Conservation (phyloP, 2,888 invertebrate genomes). For the Andrena haemorrhoa region DNA sequence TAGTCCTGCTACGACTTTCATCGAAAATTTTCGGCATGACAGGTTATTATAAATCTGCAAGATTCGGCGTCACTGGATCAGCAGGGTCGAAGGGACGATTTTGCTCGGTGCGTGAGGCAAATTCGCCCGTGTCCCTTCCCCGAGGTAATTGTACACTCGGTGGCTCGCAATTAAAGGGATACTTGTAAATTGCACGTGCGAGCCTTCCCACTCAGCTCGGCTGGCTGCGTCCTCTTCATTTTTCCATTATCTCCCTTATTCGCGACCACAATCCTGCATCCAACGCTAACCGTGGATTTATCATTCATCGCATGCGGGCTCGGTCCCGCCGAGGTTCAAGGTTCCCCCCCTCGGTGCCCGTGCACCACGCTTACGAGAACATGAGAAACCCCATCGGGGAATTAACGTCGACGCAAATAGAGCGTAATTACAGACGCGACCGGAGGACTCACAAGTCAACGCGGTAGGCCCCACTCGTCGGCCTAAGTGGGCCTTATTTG, state of each 20-base stretch:
- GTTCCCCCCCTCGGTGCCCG: neutral
- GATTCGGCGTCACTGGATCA: neutral
- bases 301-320: constrained; percentile 65
- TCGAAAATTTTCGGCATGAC: no score
- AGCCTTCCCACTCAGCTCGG: constrained; percentile 29
- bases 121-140: constrained; percentile 4
- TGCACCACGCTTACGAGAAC: constrained; percentile 49
- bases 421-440: constrained; percentile 59
- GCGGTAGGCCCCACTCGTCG: neutral
- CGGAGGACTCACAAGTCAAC: constrained; percentile 50
- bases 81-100: neutral
- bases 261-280: constrained; percentile 49
- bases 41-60: neutral
- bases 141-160: constrained; percentile 53
- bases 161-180: constrained; percentile 75
- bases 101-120: neutral
- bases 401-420: constrained; percentile 61
- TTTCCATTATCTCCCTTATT: constrained; percentile 55
- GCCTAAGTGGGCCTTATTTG: constrained; percentile 49
- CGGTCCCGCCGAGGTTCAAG: constrained; percentile 60
- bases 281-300: constrained; percentile 60
- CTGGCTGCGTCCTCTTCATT: constrained; percentile 34
- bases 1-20: no score
- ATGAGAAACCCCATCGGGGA: constrained; percentile 56
- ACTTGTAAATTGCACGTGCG: constrained; percentile 71